Evolutionary conservation across 2,888 invertebrate species (phyloP), one percentile per base, ranked within the genome.

Genomic region (Melipona bicolor): DNA sequence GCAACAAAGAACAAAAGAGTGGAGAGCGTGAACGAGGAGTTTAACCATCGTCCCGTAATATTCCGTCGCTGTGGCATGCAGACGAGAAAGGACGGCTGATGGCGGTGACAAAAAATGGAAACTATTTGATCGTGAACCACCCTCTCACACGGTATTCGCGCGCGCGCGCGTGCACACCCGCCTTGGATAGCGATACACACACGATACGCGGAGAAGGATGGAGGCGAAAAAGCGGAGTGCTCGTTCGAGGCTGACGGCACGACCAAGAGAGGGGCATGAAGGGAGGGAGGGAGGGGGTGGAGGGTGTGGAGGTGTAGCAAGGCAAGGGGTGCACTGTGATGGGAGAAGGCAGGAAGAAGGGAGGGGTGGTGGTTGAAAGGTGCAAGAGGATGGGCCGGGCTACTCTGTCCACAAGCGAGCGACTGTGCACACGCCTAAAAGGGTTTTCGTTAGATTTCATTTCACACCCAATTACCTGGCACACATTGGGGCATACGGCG

Each of bases 371-470:
- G 67, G 80, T 56, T 78, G 61, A 59, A 72, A 75, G 79, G 76
- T 64, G 79, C 77, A 50, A 73, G 82, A 73, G 80, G 82, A 75
- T 70, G 83, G 86, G 87, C 91, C 90, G 89, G 90, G 90, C 87
- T 87, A 87, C 83, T 86, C 85, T 82, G 84, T 83, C 91, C 89
- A 89, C 89, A 89, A 90, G 85, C 90, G 88, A 92, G 91, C 90
- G 90, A 90, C 91, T 92, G 93, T 94, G 94, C 92, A 93, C 94
- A 94, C 94, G 94, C 94, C 94, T 94, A 94, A 94, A 94, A 94
- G 94, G 92, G 91, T 94, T 94, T 94, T 94, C 94, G 94, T 94
- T 94, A 94, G 94, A 94, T 94, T 94, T 94, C 94, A 94, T 94
- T 94, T 94, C 93, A 94, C 94, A 94, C 93, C 94, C 94, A 94